Evolutionary conservation across 2,113 vertebrate species (phyloP), one percentile per base, ranked within the genome.

Genomic region (Scytalopus superciliaris): DNA sequence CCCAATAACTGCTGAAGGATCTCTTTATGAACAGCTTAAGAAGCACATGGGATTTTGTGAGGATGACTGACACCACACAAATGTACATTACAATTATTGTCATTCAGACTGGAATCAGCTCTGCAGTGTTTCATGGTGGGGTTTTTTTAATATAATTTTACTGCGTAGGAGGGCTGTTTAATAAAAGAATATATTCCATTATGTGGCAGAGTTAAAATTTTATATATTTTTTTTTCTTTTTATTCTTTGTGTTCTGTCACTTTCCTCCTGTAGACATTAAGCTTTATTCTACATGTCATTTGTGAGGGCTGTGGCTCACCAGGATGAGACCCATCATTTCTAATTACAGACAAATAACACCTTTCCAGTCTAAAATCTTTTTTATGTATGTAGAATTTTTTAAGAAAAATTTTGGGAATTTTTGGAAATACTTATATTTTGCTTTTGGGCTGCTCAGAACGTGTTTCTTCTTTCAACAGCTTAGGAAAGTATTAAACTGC

Each of bases 171-270:
- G 19, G 12, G 31, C 30, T 67, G 55, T 45, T 90, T 30, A 44
- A 21, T 76, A 73, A 93, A 94, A 86, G 30, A 74, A 47, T 50
- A 8, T 19, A 40, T 67, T 72, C 52, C 52, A 25, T 67, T 56
- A 19, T 53, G 28, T 50, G 28, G 6, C 3, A 4, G n/a, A 49
- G 25, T 70, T 53, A 45, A 68, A 17, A 1, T 28, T 63, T 42
- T 33, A 3, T 19, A 0, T 30, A 24, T 14, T 63, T 21, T 57
- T 57, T 78, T 44, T 50, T 3, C 0, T 24, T 42, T 40, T 84
- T 62, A 5, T 37, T 64, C 35, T 56, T 82, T 69, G 4, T 53
- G 28, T 89, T 57, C 33, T 66, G 15, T 45, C 19, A 33, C 1
- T 59, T 50, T 67, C 63, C 33, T 69, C 18, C 50, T 80, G 12